Percentiles rank a stretch among this genome's conserved stretches.
phyloP scores from a whole-genome alignment of 2,113 vertebrate genomes.

The Asarcornis scutulata region DNA sequence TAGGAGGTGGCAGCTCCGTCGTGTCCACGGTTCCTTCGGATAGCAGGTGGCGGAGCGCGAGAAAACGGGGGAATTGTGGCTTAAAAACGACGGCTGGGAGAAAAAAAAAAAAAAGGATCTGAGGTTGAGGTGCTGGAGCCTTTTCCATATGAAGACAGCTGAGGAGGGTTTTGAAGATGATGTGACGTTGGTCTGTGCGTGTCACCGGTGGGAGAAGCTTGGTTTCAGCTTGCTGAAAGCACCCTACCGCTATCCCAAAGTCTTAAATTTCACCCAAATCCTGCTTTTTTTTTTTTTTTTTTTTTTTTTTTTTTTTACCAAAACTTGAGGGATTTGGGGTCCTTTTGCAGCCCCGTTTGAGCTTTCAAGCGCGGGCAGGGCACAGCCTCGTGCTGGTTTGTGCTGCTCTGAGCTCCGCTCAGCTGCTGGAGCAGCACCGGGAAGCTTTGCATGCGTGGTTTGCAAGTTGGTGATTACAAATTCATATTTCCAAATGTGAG shows the following conservation, averaged over 20 bases:
- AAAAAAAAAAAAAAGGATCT: not conserved
- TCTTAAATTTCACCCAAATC: not conserved
- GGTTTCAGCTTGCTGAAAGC: not conserved
- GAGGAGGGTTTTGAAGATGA: not conserved
- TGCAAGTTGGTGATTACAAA: not conserved
- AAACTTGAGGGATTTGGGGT: not conserved
- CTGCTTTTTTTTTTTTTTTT: too few species aligned
- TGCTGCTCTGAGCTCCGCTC: not conserved
- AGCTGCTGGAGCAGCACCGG: not conserved
- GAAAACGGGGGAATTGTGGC: not conserved
- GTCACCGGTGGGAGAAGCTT: not conserved
- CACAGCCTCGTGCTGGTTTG: not conserved
- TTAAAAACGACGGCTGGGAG: not conserved
- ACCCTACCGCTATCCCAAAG: not conserved
- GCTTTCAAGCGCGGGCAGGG: not conserved
- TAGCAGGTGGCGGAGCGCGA: not conserved
- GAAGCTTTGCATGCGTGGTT: not conserved
- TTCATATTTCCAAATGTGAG: not conserved
- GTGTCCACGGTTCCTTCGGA: not conserved
- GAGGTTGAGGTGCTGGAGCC: not conserved
- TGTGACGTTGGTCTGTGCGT: rapidly evolving
- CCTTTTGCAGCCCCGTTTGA: not conserved
- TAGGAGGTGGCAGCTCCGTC: not conserved
- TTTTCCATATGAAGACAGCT: not conserved
- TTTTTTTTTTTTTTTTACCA: too few species aligned